Base-by-base conservation (phyloP, 2,113 vertebrate species). In the Ploceus nigricollis region DNA sequence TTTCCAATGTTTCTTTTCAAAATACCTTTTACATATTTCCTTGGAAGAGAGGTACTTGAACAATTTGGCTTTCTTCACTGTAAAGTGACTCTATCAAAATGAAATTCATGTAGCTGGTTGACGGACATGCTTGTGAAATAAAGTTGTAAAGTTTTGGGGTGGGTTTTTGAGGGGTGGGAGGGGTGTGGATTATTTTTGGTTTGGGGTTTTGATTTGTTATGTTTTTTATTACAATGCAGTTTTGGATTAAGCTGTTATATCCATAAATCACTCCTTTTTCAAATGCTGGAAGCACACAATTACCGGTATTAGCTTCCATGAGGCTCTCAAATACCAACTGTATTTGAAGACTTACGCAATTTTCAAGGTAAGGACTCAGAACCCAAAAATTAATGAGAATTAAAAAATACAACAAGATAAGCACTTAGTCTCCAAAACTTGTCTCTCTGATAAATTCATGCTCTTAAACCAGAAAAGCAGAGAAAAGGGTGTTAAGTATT, bases 41-140 rank as follows among this genome's bases (percentile, higher is more conserved):
- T 60, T 68, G 20, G 54, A 71, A 65, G 31, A 87, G 69, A 92
- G 75, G 53, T 95, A 90, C 50, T 91, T 61, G 21, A 91, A 87
- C 56, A 93, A 90, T 44, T 81, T 45, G 63, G 81, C 37, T 64
- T 33, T 96, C 87, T 95, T 91, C 76, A 90, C 63, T 91, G 57
- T 73, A 81, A 96, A 94, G 60, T 66, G 81, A 81, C 76, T 65
- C 61, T 56, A 82, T 25, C 44, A 24, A 73, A 93, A 72, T 84
- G 30, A 86, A 93, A 82, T 89, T 76, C 24, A 60, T 79, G 30
- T 8, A 88, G 10, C 21, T 81, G 61, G 50, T 73, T 60, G 82
- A 81, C 12, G 42, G 9, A 48, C 53, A 57, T 83, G 42, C 39
- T 71, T 66, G 50, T 50, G 90, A 24, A 3, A 82, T 5, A 47